Evolutionary conservation across 53 echinoderm and acorn worm genomes (phyloP).

Genomic region (Glandiceps talaboti): DNA sequence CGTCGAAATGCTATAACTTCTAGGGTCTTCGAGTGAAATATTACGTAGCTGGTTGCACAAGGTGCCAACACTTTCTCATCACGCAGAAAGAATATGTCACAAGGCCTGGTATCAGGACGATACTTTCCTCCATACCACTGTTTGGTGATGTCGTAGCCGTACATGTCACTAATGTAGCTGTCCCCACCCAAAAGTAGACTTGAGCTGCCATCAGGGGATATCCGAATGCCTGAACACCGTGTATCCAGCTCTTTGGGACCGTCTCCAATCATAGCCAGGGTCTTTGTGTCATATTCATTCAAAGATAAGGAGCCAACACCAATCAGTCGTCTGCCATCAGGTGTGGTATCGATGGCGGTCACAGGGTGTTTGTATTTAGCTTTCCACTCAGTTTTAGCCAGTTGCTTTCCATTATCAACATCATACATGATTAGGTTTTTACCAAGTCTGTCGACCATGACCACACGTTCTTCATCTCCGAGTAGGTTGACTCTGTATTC

Average conservation of each 20-base stretch:
- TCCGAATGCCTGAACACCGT: background rate
- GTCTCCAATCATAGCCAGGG: background rate
- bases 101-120: too few species aligned
- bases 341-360: background rate
- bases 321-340: background rate
- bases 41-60: too few species aligned
- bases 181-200: background rate
- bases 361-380: background rate
- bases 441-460: background rate
- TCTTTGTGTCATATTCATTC: background rate
- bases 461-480: background rate
- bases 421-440: background rate
- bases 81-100: too few species aligned
- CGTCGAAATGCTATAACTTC: too few species aligned
- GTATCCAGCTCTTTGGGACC: background rate
- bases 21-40: too few species aligned
- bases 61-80: too few species aligned
- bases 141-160: too few species aligned
- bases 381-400: background rate
- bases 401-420: background rate
- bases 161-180: too few species aligned
- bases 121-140: too few species aligned
- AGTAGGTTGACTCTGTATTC: background rate
- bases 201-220: background rate
- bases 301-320: background rate